These are phyloP conservation scores for Mus musculus DNA, from an alignment of 2,113 vertebrate genomes.

Conservation along the genomic window GRCm39 chr9:118236001-118236500, in stretches of 20 bases:
- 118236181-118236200: background rate
- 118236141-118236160: background rate
- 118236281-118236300: background rate
- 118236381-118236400: background rate
- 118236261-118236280: background rate
- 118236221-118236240: background rate
- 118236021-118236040: background rate
- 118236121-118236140: background rate
- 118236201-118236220: background rate
- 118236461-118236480: background rate
- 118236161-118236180: background rate
- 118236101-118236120: background rate
- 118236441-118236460: background rate
- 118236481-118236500: background rate
- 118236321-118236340: background rate
- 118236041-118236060: background rate
- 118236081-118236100: background rate
- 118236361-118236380: background rate
- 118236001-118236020: background rate
- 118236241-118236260: background rate
- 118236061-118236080: background rate
- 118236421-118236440: background rate
- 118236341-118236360: conserved; percentile 20
- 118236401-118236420: background rate
- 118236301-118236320: background rate